A percentile compares a stretch with the other conserved stretches of the same genome.
Conservation (phyloP, 2,888 invertebrate species). For the Dusona sp. region DNA sequence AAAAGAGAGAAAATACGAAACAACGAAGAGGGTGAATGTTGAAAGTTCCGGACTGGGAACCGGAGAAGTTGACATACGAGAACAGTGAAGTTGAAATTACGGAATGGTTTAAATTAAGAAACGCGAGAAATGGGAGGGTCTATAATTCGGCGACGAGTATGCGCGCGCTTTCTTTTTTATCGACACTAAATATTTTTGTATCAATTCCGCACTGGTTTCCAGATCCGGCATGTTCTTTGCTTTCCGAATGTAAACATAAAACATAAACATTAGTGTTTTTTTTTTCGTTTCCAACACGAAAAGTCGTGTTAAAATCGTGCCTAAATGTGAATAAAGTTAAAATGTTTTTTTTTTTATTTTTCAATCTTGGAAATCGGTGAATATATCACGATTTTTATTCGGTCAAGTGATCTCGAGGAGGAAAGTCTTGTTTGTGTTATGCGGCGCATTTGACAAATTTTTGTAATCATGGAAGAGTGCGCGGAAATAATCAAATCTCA, state of each 20-base stretch:
- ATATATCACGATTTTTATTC: not conserved
- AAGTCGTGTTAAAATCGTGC: not conserved
- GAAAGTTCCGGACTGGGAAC: not conserved
- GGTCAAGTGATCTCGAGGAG: not conserved
- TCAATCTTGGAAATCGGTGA: not conserved
- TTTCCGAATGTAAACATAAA: not conserved
- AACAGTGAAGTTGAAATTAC: not conserved
- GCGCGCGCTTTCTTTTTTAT: not conserved
- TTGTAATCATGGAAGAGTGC: constrained; percentile 72
- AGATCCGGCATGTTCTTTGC: not conserved
- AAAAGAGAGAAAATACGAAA: not conserved
- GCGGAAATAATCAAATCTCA: constrained; percentile 75
- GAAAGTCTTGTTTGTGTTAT: not conserved
- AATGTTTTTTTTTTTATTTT: not conserved
- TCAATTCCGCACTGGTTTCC: not conserved
- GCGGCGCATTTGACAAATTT: not conserved
- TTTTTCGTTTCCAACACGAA: not conserved
- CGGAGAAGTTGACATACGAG: not conserved
- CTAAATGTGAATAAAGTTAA: not conserved
- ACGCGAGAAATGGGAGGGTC: not conserved
- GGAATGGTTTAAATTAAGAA: not conserved
- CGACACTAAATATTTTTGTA: not conserved
- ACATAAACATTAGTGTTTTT: not conserved
- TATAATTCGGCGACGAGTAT: not conserved
- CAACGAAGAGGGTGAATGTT: not conserved